phyloP scores from a whole-genome alignment of 2,797 vertebrate species.

The Xyrichtys novacula region DNA sequence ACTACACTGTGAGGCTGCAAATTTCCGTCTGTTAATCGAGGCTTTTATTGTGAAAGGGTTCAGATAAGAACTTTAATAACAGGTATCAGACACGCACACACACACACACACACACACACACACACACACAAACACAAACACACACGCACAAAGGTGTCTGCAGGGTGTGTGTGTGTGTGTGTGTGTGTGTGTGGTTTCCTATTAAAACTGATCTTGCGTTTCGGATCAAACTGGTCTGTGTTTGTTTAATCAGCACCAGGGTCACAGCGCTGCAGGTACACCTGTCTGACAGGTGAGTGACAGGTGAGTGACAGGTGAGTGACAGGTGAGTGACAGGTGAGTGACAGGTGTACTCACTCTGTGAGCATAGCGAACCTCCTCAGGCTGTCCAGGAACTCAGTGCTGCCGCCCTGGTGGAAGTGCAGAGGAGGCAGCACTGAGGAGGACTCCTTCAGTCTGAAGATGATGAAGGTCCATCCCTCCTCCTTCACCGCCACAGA shows the following conservation, averaged over 20 bases:
- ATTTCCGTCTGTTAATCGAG: slow-evolving; percentile 64
- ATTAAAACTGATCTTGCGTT: too few species aligned
- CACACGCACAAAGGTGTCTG: not conserved
- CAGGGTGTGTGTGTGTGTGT: too few species aligned
- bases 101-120: slow-evolving; percentile 84
- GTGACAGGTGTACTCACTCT: slow-evolving; percentile 87
- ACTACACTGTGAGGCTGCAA: slow-evolving; percentile 29
- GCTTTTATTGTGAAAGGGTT: slow-evolving; percentile 82
- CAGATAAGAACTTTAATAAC: slow-evolving; percentile 96
- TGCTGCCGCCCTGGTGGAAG: slow-evolving; percentile 94
- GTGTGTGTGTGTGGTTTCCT: too few species aligned
- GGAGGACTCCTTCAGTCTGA: slow-evolving; percentile 89
- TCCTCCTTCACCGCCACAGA: slow-evolving; percentile 91
- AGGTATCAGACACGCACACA: slow-evolving; percentile 78
- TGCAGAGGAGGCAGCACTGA: slow-evolving; percentile 89
- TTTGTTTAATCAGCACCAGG: too few species aligned
- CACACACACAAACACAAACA: not conserved
- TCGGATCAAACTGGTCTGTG: too few species aligned
- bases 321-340: too few species aligned
- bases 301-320: too few species aligned
- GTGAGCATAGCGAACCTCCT: slow-evolving; percentile 89
- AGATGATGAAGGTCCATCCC: slow-evolving; percentile 92
- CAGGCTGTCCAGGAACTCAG: slow-evolving; percentile 89
- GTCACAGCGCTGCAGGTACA: too few species aligned
- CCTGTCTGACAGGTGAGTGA: too few species aligned